Base-by-base conservation (phyloP, 2,797 vertebrate species). In the Sebastes baramenuke region DNA sequence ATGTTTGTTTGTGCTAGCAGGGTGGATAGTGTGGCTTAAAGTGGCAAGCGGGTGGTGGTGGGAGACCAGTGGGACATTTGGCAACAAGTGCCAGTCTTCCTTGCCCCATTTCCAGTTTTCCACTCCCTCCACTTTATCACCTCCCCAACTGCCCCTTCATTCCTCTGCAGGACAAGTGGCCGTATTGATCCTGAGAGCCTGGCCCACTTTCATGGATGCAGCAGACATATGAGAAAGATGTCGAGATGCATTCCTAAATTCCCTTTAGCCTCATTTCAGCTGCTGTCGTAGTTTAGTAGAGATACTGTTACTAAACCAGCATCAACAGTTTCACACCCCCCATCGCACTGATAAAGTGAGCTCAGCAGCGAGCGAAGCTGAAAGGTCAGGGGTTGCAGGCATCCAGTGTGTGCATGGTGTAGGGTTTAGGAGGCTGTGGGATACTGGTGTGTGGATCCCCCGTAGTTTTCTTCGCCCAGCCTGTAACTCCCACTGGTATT, bases 1-100 rank as follows among this genome's bases (percentile, higher is more conserved):
- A 24, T 91, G 92, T 93, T 92, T 94, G 91, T 94, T 94, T 94
- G 90, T 88, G 81, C 80, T 83, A 67, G 85, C 80, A 29, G 34
- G 77, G 67, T 62, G 80, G 80, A 78, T 79, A 52, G 87, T 68
- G 81, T 88, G 78, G 75, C 83, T 85, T 81, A 76, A 89, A 90
- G 84, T 79, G 78, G 87, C 67, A 34, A 16, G 20, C 56, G 16
- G 59, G 56, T 7, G 55, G 61, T 64, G 78, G 80, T 79, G 84
- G 83, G 83, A 87, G 80, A 83, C 55, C 71, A 55, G 58, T 29
- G 69, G 78, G 85, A 84, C 75, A 79, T 88, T 88, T 85, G 73
- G 84, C 83, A 73, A 20, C 3, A 18, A 49, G 58, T 92, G 78
- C 72, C 83, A 79, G 64, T 77, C 71, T 79, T 71, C 73, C 72